Base-by-base conservation (phyloP, 2,113 vertebrate genomes). In the Campylomormyrus numenius region DNA sequence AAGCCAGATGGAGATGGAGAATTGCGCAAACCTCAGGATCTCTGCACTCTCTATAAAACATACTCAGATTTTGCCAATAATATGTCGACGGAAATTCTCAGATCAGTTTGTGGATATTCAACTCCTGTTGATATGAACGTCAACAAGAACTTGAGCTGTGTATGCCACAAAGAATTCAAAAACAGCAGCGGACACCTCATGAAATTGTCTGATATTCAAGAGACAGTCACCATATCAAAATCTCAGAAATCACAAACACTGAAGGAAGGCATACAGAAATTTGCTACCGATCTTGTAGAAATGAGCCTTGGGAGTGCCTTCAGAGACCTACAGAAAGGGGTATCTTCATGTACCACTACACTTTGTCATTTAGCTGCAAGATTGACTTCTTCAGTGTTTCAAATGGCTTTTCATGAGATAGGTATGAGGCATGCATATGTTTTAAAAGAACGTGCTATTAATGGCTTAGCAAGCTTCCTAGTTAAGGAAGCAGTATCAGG, bases 351-450 rank as follows among this genome's bases (percentile, higher is more conserved):
- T 88, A 99, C 98, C 62, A 99, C 95, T 90, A 98, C 97, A 0
- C 93, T 99, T 90, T 99, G 98, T 92, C 97, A 98, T 88, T 95
- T 99, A 88, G 98, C 98, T 88, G 94, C 98, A 24, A 97, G 95
- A 91, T 94, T 99, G 88, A 99, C 98, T 24, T 97, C 98, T 6
- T 98, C 98, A 0, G 94, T 99, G 92, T 98, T 99, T 94, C 98
- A 99, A 49, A 97, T 98, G 97, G 98, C 98, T 58, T 99, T 99
- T 93, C 98, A 98, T 89, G 98, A 99, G 93, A 97, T 99, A 39
- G 97, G 97, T 90, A 97, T 97, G 92, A 97, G 97, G 39, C 95
- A 92, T 91, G 97, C 98, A 0, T 96, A 96, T 92, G 97, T 97
- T 0, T 92, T 99, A 89, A 98, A 98, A 92, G 95, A 98, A 83